Evolutionary conservation across 92 coral and sea anemone species (phyloP), one percentile per base, ranked within the genome.

Genomic region (Siderastrea siderea): DNA sequence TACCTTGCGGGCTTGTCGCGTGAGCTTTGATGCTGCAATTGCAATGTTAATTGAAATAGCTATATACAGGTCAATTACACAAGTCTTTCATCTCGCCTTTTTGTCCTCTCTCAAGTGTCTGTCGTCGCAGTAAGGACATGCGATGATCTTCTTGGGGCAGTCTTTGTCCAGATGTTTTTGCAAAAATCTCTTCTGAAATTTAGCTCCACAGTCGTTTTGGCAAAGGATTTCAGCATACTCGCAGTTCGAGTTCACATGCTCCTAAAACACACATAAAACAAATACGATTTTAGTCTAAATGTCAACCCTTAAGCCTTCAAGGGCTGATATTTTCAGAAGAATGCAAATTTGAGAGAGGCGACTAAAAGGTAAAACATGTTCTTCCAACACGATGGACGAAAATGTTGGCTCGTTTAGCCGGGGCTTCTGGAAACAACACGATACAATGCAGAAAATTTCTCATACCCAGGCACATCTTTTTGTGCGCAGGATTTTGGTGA

Each of bases 61-160:
- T 53, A 53, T 53, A 16, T 7, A 45, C 75, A 47, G 15, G 15
- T 47, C 5, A 8, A 15, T 16, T 75, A 6, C 0, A 11, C 3
- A 38, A 15, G 62, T 13, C 48, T 6, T 7, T 55, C 52, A 8
- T 13, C 72, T 59, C 61, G 91, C 96, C 94, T 94, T 96, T 82
- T 96, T 96, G 84, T 96, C 95, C 66, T 96, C 98, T 78, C 98
- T 78, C 62, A 94, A 77, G 60, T 94, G 94, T 50, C 95, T 77
- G 49, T 96, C 98, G 55, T 94, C 95, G 48, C 98, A 96, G 86
- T 94, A 96, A 0, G 98, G 93, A 46, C 98, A 96, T 2, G 93
- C 91, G 47, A 96, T 81, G 74, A 91, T 91, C 89, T 94, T 87
- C 79, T 91, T 94, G 2, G 98, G 96, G 64, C 98, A 96, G 62